These are phyloP conservation scores for Sphenodon punctatus DNA, from an alignment of 2,797 vertebrate genomes.

Conservation along the genomic window DNA sequence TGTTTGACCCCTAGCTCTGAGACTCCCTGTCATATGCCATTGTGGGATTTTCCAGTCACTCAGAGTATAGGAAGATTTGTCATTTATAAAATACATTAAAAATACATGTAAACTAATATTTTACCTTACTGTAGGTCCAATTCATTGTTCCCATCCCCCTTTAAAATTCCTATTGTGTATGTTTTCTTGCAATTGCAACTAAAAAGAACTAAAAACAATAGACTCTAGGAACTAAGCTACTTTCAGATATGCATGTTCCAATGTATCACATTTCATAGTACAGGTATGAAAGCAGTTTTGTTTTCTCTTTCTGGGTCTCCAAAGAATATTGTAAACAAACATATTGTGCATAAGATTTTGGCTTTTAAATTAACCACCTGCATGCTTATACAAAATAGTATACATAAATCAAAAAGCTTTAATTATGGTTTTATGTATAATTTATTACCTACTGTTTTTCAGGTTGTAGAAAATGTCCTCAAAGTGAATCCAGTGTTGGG, in stretches of 20 bases:
- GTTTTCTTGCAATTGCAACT: neutral
- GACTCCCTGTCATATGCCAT: too few relatives aligned
- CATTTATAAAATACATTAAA: too few relatives aligned
- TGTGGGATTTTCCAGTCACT: too few relatives aligned
- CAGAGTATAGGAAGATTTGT: too few relatives aligned
- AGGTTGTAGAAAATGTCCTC: slow-evolving; percentile 95
- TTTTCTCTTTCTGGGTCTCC: neutral
- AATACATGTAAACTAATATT: neutral
- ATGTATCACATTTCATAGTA: neutral
- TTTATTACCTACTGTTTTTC: slow-evolving; percentile 31
- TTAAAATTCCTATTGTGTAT: neutral
- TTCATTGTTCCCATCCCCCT: neutral
- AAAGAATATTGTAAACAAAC: neutral
- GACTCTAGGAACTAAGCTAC: neutral
- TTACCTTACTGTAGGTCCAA: neutral
- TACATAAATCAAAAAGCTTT: neutral
- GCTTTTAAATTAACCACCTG: fast-evolving
- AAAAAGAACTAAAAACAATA: neutral
- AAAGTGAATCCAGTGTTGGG: slow-evolving; percentile 91
- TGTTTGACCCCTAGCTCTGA: too few relatives aligned
- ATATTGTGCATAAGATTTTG: neutral
- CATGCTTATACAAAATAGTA: fast-evolving
- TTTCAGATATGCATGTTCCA: neutral
- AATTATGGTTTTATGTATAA: neutral
- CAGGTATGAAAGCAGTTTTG: neutral